These are phyloP conservation scores for Nezara viridula DNA, from an alignment of 2,888 invertebrate species.

Conservation along the genomic window DNA sequence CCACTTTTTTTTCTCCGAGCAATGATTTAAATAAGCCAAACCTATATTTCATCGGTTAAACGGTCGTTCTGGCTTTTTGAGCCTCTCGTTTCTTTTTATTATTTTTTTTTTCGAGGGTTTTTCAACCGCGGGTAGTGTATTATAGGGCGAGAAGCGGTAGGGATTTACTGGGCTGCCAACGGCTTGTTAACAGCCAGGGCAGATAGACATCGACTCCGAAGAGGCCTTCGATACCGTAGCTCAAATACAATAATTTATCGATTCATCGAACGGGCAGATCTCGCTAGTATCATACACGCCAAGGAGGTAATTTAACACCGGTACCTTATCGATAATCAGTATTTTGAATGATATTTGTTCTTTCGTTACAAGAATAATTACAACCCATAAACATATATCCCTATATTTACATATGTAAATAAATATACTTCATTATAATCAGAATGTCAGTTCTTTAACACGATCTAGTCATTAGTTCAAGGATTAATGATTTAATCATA, in stretches of 20 bases:
- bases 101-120: background rate
- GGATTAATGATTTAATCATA: too few species aligned
- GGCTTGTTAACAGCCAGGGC: background rate
- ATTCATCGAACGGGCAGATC: background rate
- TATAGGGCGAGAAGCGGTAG: background rate
- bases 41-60: constrained; percentile 56
- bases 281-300: background rate
- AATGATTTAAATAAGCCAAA: constrained; percentile 42
- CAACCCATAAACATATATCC: background rate
- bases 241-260: constrained; percentile 46
- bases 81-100: background rate
- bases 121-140: background rate
- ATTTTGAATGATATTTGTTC: background rate
- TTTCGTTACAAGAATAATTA: background rate
- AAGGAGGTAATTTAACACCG: background rate
- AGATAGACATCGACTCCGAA: background rate
- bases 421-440: too few species aligned
- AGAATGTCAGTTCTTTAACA: too few species aligned
- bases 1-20: constrained; percentile 6
- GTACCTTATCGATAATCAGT: background rate
- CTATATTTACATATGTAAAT: background rate
- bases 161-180: constrained; percentile 35
- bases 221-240: background rate
- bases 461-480: too few species aligned
- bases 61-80: constrained; percentile 26